Percentiles rank a stretch among this genome's conserved stretches.
These are phyloP conservation scores for Himalopsyche phryganea DNA, from an alignment of 1,140 invertebrate species.

Conservation along the genomic window DNA sequence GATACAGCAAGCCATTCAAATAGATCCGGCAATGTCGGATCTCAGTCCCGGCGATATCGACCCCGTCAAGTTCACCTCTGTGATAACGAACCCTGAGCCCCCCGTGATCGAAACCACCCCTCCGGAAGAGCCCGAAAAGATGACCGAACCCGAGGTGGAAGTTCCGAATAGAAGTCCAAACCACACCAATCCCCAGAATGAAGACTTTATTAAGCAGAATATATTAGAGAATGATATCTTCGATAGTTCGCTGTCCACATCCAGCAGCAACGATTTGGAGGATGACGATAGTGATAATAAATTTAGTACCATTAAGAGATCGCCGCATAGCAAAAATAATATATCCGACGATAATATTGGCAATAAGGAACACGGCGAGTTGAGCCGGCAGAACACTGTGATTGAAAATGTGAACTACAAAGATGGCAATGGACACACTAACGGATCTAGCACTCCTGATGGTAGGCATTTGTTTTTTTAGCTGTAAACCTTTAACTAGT, in stretches of 20 bases:
- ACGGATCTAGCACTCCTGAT: constrained; percentile 44
- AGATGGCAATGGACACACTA: constrained; percentile 38
- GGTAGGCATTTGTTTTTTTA: constrained; percentile 36
- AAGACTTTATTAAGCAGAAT: constrained; percentile 53
- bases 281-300: constrained; percentile 61
- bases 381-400: constrained; percentile 50
- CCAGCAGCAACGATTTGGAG: constrained; percentile 54
- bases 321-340: constrained; percentile 59
- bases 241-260: constrained; percentile 44
- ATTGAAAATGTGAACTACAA: constrained; percentile 51
- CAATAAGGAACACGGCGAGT: constrained; percentile 37
- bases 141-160: constrained; percentile 2
- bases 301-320: constrained; percentile 65
- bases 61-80: constrained; percentile 41
- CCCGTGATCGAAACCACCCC: constrained; percentile 47
- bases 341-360: constrained; percentile 38
- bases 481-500: too few relatives aligned
- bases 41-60: constrained; percentile 46
- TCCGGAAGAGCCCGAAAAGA: constrained; percentile 32
- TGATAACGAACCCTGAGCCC: constrained; percentile 39
- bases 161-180: constrained; percentile 39
- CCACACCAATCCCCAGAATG: constrained; percentile 34
- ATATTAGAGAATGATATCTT: constrained; percentile 53
- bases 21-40: constrained; percentile 41
- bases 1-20: constrained; percentile 50